Conservation (phyloP, 2,113 vertebrate genomes). For the Urocolius indicus region DNA sequence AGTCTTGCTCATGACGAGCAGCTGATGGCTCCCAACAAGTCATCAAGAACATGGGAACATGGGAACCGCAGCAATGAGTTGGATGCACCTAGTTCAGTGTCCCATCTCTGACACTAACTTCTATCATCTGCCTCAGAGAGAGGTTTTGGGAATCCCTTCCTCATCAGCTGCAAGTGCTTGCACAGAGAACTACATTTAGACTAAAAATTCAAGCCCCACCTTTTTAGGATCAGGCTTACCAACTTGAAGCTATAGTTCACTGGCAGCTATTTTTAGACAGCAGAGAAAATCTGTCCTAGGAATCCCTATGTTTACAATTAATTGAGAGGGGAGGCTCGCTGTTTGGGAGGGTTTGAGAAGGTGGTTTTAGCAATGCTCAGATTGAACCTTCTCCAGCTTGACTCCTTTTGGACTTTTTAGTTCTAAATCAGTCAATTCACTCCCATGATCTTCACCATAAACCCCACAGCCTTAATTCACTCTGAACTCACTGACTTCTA, state of each 20-base stretch:
- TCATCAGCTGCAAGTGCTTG: neutral
- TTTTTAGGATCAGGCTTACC: neutral
- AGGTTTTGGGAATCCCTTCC: neutral
- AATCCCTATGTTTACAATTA: neutral
- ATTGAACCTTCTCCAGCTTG: neutral
- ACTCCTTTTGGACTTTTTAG: neutral
- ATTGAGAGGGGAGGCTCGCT: neutral
- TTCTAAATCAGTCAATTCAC: neutral
- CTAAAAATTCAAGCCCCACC: neutral
- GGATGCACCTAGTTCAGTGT: neutral
- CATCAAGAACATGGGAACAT: neutral
- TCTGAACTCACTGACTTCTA: neutral
- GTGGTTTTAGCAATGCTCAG: neutral
- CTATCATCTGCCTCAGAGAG: neutral
- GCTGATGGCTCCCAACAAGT: neutral
- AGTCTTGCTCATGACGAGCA: neutral
- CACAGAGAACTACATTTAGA: neutral
- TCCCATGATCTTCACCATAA: neutral
- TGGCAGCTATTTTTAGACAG: neutral
- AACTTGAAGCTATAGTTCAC: neutral
- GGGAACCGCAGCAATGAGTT: neutral
- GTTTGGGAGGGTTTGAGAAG: neutral
- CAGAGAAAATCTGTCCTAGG: neutral
- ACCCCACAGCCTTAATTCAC: neutral
- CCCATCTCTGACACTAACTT: neutral